Evolutionary conservation across 2,888 invertebrate species (phyloP).

Genomic region (Cancer borealis): DNA sequence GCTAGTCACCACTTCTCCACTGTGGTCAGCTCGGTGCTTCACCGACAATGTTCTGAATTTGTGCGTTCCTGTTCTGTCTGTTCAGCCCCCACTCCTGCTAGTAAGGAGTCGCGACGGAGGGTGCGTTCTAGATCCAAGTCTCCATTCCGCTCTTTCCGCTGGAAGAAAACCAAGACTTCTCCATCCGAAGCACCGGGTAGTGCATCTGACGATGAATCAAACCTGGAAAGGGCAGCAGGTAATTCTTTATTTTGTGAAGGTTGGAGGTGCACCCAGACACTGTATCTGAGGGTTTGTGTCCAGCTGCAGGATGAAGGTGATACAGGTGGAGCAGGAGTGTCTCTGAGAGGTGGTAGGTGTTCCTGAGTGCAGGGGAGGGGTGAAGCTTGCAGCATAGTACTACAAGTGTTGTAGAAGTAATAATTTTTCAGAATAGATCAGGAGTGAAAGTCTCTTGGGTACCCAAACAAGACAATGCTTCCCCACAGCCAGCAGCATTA

Average conservation of each 20-base stretch:
- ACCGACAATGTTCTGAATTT: slow-evolving; percentile 67
- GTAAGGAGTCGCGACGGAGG: slow-evolving; percentile 81
- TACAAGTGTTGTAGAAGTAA: not conserved
- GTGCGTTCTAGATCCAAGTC: slow-evolving; percentile 95
- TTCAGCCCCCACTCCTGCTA: slow-evolving; percentile 75
- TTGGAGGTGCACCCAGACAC: slow-evolving; percentile 35
- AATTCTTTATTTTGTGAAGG: slow-evolving; percentile 53
- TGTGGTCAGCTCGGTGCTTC: slow-evolving; percentile 57
- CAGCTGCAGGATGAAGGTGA: not conserved
- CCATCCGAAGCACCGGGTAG: slow-evolving; percentile 82
- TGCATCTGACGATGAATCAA: slow-evolving; percentile 91
- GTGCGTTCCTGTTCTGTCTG: slow-evolving; percentile 73
- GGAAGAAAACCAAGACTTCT: slow-evolving; percentile 86
- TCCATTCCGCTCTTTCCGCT: slow-evolving; percentile 95
- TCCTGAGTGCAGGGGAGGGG: not conserved
- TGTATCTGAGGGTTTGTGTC: slow-evolving; percentile 39
- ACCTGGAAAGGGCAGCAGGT: slow-evolving; percentile 78
- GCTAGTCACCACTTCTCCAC: slow-evolving; percentile 62
- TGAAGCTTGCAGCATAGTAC: not conserved
- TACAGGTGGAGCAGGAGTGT: not conserved
- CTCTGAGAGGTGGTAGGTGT: not conserved
- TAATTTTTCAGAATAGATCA: not conserved
- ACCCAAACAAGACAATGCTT: not conserved
- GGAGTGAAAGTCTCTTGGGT: not conserved
- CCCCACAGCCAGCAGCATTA: not conserved